Base-by-base conservation (phyloP, 2,888 invertebrate genomes). In the Papilio gigon region DNA sequence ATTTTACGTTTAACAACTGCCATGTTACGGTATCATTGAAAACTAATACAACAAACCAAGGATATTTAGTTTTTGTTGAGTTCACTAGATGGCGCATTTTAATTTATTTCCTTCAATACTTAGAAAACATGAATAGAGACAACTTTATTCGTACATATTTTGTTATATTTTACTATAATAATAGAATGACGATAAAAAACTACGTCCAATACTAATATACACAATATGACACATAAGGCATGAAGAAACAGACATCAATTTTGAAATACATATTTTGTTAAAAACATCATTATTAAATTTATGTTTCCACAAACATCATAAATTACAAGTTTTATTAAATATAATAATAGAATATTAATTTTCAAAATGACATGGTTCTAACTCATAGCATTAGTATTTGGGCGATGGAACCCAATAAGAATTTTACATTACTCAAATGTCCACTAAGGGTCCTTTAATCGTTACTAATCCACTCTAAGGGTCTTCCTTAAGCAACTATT, bases 81-180 rank as follows among this genome's bases (percentile, higher is more conserved):
- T n/a, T n/a, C 4, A 6, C 40, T 37, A 40, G 40, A 40, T n/a
- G 20, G 0, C 20, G 37, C 30, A 22, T 33, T 35, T 60, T 50
- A 20, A n/a, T n/a, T n/a, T n/a, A n/a, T n/a, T n/a, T n/a, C n/a
- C n/a, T n/a, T n/a, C n/a, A n/a, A n/a, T n/a, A n/a, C n/a, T n/a
- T n/a, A n/a, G n/a, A n/a, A n/a, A n/a, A n/a, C n/a, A n/a, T n/a
- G n/a, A n/a, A n/a, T n/a, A 44, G 8, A 30, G n/a, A n/a, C 27
- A 58, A 56, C 12, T 71, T 74, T 67, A 56, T 71, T 69, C 69
- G 63, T 70, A 70, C 22, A 47, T 50, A 27, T n/a, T 25, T 35
- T 35, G 33, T 35, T 53, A 25, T 37, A 35, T 37, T 17, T 53
- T 37, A 35, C 33, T 35, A 12, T 12, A 61, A 8, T 62, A 30